Percentiles rank a stretch among this genome's conserved stretches.
Evolutionary conservation across 2,797 vertebrate genomes (phyloP).

Genomic region (Synanceia verrucosa): DNA sequence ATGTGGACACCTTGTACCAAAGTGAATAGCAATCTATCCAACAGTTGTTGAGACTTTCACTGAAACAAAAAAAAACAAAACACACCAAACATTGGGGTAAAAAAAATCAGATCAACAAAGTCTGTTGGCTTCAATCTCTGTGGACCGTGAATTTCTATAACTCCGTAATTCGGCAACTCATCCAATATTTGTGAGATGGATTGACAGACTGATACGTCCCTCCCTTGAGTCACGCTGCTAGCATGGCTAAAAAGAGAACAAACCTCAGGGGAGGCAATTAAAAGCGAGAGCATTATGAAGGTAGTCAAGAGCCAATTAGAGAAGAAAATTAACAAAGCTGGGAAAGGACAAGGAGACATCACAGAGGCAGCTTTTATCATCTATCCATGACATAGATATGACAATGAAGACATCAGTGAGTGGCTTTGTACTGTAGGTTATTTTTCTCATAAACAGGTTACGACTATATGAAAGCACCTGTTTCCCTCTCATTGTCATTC

Average conservation of each 20-base stretch:
- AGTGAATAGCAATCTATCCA: neutral
- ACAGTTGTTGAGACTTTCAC: neutral
- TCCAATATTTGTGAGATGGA: neutral
- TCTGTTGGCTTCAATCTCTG: neutral
- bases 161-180: neutral
- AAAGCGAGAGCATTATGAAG: neutral
- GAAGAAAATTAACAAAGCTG: neutral
- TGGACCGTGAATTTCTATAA: neutral
- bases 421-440: neutral
- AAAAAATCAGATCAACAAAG: neutral
- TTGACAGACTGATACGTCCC: neutral
- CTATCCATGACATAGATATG: neutral
- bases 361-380: neutral
- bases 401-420: neutral
- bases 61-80: neutral
- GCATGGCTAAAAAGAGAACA: neutral
- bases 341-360: neutral
- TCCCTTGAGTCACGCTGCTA: neutral
- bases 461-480: neutral
- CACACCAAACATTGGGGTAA: neutral
- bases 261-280: constrained; percentile 24
- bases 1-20: neutral
- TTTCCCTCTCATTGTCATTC: constrained; percentile 4
- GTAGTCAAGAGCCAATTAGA: neutral
- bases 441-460: neutral